These are phyloP conservation scores for Nettapus auritus DNA, from an alignment of 2,113 vertebrate genomes.

Conservation along the genomic window DNA sequence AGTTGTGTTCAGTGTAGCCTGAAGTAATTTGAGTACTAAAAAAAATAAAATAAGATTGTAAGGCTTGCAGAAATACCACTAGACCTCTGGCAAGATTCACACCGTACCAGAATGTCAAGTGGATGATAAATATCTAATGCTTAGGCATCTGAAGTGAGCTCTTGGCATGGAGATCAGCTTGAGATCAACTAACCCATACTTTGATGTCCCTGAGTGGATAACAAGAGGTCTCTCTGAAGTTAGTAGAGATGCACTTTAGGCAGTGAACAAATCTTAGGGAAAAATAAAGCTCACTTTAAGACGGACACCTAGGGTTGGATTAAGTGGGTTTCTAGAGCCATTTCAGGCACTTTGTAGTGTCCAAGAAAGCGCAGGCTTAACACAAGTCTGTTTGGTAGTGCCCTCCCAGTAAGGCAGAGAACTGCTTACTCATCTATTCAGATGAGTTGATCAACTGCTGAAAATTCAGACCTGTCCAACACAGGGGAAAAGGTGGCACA, in stretches of 20 bases:
- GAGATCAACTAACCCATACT: neutral
- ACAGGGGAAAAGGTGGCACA: neutral
- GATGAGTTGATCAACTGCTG: neutral
- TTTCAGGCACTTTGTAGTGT: neutral
- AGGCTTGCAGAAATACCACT: neutral
- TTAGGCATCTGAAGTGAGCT: neutral
- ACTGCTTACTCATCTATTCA: neutral
- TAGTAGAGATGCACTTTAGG: neutral
- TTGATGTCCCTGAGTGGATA: neutral
- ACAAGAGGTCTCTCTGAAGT: neutral
- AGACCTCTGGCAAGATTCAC: neutral
- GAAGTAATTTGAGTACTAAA: neutral
- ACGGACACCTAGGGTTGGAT: neutral
- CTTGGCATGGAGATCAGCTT: neutral
- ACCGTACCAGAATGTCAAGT: fast-evolving
- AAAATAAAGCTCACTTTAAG: neutral
- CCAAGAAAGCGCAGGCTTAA: neutral
- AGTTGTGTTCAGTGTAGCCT: neutral
- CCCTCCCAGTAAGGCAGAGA: neutral
- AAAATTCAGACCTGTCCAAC: neutral
- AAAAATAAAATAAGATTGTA: neutral
- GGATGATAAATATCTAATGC: neutral
- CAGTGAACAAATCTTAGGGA: neutral
- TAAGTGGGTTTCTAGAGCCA: neutral
- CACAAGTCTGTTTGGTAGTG: neutral